Conservation (phyloP, 2,113 vertebrate species). For the Lagenorhynchus albirostris region DNA sequence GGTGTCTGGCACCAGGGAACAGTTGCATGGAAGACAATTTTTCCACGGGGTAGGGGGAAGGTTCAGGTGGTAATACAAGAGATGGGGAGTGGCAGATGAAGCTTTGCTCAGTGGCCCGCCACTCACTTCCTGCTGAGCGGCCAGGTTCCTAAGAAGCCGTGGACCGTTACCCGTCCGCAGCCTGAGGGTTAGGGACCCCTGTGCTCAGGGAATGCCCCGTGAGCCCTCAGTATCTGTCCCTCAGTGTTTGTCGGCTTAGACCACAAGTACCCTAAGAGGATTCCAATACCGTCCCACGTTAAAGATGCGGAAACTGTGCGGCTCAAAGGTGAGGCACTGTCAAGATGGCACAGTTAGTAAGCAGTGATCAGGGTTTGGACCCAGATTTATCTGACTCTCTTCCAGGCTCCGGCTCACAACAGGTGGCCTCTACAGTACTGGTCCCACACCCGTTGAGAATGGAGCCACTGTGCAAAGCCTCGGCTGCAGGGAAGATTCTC, state of each 20-base stretch:
- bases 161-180: too few relatives aligned
- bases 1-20: too few relatives aligned
- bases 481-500: not conserved
- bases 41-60: too few relatives aligned
- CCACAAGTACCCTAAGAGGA: not conserved
- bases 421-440: not conserved
- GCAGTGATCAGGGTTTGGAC: not conserved
- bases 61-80: too few relatives aligned
- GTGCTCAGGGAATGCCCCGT: not conserved
- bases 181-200: too few relatives aligned
- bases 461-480: not conserved
- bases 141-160: too few relatives aligned
- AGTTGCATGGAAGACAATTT: too few relatives aligned
- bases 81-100: too few relatives aligned
- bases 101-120: too few relatives aligned
- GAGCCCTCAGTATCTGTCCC: not conserved
- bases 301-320: not conserved
- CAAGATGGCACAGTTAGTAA: not conserved
- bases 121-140: too few relatives aligned
- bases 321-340: not conserved
- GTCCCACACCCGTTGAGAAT: not conserved
- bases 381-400: not conserved
- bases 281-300: not conserved
- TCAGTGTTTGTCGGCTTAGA: not conserved
- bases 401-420: not conserved